These are phyloP conservation scores for Cyanistes caeruleus DNA, from an alignment of 2,113 vertebrate species.

Conservation along the genomic window DNA sequence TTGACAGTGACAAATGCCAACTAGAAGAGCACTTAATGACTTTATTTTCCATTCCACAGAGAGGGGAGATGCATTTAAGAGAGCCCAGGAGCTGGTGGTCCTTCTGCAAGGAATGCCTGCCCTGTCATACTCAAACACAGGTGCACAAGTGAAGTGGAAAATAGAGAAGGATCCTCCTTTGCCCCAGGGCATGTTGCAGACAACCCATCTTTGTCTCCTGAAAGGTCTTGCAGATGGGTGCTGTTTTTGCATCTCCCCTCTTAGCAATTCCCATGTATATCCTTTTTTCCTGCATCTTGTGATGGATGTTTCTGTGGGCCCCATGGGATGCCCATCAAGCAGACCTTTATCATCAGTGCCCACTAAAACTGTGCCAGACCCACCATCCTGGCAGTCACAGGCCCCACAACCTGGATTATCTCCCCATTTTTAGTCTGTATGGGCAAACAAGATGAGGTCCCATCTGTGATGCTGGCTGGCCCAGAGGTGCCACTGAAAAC, in stretches of 20 bases:
- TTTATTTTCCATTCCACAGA: neutral
- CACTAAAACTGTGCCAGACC: neutral
- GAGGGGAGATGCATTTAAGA: neutral
- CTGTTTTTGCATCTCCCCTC: neutral
- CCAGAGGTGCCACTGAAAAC: neutral
- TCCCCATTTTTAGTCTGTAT: accelerated
- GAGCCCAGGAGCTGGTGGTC: neutral
- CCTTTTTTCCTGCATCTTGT: neutral
- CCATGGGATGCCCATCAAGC: neutral
- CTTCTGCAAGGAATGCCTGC: neutral
- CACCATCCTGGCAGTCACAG: neutral
- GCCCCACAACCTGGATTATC: neutral
- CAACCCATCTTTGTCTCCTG: neutral
- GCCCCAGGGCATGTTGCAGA: neutral
- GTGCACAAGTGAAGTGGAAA: neutral
- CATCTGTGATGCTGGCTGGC: neutral
- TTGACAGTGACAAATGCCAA: neutral
- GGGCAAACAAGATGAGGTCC: neutral
- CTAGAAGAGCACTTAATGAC: neutral
- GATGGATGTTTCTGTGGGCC: neutral
- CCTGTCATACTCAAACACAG: accelerated
- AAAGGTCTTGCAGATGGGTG: neutral
- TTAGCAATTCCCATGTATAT: neutral
- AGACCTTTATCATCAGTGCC: neutral
- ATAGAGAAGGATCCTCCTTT: neutral